Base-by-base conservation (phyloP, 2,113 vertebrate genomes). In the Prionailurus bengalensis region DNA sequence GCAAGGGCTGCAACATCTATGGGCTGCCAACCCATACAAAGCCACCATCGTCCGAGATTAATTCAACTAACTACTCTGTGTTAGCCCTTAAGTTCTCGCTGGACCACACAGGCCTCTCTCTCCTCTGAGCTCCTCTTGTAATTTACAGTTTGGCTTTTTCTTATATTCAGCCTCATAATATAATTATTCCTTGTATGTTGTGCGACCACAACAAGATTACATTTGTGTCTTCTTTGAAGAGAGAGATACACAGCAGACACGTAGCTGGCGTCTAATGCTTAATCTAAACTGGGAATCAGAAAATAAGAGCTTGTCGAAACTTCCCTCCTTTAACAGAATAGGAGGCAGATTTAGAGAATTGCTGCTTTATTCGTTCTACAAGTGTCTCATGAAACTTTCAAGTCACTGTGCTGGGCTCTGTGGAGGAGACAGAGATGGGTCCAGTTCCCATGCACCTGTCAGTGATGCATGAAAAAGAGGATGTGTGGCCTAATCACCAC, bases 1-100 rank as follows among this genome's bases (percentile, higher is more conserved):
- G 99, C 98, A 99, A 99, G 97, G 99, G 99, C 98, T 99, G 99
- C 98, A 99, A 99, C 92, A 98, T 99, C 73, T 99, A 99, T 3
- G 99, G 84, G 99, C 99, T 58, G 99, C 99, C 0, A 99, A 99
- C 19, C 12, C 16, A 1, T 5, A n/a, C 27, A 51, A 33, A 55
- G 7, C 29, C 17, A 6, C 13, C 12, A 27, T 7, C 13, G 4
- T 45, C 58, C 55, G 4, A 23, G 74, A 55, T 87, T 11, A 17
- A 55, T 66, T 73, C 66, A n/a, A 0, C 58, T 45, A 27, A 9
- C 25, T 3, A 23, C 16, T 23, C 51, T 42, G 21, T 63, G 15
- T 33, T 19, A 42, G 9, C 29, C 73, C 36, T 23, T 25, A 21
- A 19, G 25, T 23, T 61, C 61, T 93, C 1, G 1, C 19, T 71